A percentile compares a stretch with the other conserved stretches of the same genome.
These are phyloP conservation scores for Istiophorus platypterus DNA, from an alignment of 2,113 vertebrate genomes.

Conservation along the genomic window DNA sequence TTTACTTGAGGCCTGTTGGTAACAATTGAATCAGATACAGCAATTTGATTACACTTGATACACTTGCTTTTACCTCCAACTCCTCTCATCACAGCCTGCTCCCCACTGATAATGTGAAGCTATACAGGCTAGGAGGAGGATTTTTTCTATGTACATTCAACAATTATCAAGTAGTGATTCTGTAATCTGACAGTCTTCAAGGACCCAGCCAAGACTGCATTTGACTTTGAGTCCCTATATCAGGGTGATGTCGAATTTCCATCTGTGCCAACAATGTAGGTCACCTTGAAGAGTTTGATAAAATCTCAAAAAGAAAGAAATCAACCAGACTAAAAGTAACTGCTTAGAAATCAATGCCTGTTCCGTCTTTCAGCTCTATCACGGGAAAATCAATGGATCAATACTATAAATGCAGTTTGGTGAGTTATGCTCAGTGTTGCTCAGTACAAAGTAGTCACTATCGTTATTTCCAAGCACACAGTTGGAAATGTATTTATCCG, in stretches of 20 bases:
- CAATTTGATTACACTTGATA: conserved; percentile 32
- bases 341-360: neutral
- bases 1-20: neutral
- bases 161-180: conserved; percentile 5
- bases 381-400: neutral
- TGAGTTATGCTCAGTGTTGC: conserved; percentile 4
- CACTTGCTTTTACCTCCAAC: conserved; percentile 39
- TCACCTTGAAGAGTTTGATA: conserved; percentile 1
- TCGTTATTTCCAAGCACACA: neutral
- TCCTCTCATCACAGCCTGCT: conserved; percentile 16
- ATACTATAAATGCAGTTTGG: neutral
- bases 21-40: conserved; percentile 28
- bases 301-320: conserved; percentile 23
- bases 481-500: neutral
- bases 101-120: conserved; percentile 4
- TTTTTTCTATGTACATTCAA: neutral
- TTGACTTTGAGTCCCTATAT: neutral
- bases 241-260: conserved; percentile 4
- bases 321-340: neutral
- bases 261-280: conserved; percentile 24
- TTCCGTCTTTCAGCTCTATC: conserved; percentile 4
- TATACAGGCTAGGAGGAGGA: neutral
- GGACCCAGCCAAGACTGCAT: neutral
- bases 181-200: conserved; percentile 26
- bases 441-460: neutral